Conservation (phyloP, 2,113 vertebrate genomes). For the Dissostichus mawsoni region DNA sequence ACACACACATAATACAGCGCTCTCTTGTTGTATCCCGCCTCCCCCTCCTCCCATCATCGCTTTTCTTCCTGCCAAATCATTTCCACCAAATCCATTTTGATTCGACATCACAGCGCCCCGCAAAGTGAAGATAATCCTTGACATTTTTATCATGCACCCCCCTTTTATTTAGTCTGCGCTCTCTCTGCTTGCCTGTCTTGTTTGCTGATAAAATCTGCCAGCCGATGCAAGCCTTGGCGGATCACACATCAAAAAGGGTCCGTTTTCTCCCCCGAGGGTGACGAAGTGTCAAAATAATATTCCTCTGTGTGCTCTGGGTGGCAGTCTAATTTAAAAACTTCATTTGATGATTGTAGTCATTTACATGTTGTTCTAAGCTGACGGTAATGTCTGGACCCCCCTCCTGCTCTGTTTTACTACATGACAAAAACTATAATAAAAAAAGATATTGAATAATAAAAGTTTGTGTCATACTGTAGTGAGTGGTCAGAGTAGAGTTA, state of each 20-base stretch:
- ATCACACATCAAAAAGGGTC: constrained; percentile 85
- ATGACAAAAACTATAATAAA: background rate
- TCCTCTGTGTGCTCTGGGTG: constrained; percentile 77
- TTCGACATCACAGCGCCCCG: constrained; percentile 77
- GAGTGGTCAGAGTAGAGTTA: background rate
- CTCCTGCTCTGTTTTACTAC: background rate
- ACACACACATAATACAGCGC: constrained; percentile 16
- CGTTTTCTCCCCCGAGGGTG: constrained; percentile 67
- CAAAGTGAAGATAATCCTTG: constrained; percentile 84
- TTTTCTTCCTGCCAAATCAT: constrained; percentile 80
- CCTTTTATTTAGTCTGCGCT: constrained; percentile 80
- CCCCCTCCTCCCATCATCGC: constrained; percentile 54
- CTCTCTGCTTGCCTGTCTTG: constrained; percentile 75
- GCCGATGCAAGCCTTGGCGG: constrained; percentile 73
- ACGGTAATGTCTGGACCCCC: background rate
- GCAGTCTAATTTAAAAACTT: constrained; percentile 81
- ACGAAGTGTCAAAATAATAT: constrained; percentile 80
- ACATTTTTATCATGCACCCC: constrained; percentile 82
- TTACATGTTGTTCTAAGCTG: constrained; percentile 40
- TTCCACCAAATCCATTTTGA: constrained; percentile 82
- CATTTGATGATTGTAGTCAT: constrained; percentile 65
- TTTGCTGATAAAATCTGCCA: constrained; percentile 85
- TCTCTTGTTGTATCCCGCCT: constrained; percentile 36
- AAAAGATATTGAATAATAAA: background rate
- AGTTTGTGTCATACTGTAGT: background rate